Conservation (phyloP, 23 tunicate species). For the Halocynthia roretzi region DNA sequence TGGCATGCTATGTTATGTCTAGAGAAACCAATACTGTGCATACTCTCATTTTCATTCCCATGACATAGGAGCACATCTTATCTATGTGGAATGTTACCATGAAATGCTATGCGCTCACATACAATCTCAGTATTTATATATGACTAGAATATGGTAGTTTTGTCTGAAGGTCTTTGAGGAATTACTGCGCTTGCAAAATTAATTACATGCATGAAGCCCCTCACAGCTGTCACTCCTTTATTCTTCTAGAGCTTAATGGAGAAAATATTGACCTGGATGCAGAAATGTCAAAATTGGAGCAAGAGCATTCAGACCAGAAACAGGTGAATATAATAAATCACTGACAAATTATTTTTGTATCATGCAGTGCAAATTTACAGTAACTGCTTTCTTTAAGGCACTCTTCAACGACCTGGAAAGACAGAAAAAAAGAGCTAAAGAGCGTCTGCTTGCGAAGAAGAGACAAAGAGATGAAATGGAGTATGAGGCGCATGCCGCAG, state of each 20-base stretch:
- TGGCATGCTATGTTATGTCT: too few relatives aligned
- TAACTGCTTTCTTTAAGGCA: constrained; percentile 20
- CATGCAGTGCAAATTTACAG: not conserved
- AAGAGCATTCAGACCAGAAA: constrained; percentile 58
- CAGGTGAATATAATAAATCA: constrained; percentile 25
- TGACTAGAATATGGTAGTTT: too few relatives aligned
- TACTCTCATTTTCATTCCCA: too few relatives aligned
- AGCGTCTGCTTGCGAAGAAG: constrained; percentile 36
- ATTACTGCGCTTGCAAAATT: too few relatives aligned
- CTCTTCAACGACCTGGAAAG: constrained; percentile 48
- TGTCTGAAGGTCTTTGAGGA: too few relatives aligned
- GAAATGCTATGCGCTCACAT: too few relatives aligned
- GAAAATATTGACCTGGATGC: constrained; percentile 65
- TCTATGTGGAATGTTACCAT: too few relatives aligned
- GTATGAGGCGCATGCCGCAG: constrained; percentile 90
- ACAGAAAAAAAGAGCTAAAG: constrained; percentile 51
- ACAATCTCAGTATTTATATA: too few relatives aligned
- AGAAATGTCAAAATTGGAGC: constrained; percentile 45
- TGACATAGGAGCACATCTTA: too few relatives aligned
- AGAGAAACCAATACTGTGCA: too few relatives aligned
- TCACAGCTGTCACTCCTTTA: not conserved
- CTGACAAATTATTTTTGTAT: not conserved
- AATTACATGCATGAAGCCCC: too few relatives aligned
- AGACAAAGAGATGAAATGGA: constrained; percentile 58
- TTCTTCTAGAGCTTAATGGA: constrained; percentile 9